A percentile compares a stretch with the other conserved stretches of the same genome.
These are phyloP conservation scores for Silurus glanis DNA, from an alignment of 2,113 vertebrate genomes.

Conservation along the genomic window DNA sequence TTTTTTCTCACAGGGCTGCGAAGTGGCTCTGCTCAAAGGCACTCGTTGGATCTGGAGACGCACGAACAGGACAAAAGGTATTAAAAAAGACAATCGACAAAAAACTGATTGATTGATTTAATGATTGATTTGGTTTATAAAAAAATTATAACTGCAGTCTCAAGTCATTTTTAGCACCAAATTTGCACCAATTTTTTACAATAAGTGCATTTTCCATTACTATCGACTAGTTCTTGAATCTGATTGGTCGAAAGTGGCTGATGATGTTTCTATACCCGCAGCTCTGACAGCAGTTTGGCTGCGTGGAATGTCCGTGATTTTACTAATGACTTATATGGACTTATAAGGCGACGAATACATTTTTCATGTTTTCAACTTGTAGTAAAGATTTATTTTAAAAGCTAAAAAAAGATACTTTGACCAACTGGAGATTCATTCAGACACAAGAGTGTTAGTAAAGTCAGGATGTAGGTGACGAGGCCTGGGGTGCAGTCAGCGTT, in stretches of 20 bases:
- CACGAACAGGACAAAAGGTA: constrained; percentile 50
- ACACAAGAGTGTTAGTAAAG: too few relatives aligned
- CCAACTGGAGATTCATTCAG: too few relatives aligned
- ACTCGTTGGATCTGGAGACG: constrained; percentile 67
- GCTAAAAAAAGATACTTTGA: too few relatives aligned
- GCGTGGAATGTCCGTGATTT: background rate
- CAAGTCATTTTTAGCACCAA: too few relatives aligned
- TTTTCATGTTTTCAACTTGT: too few relatives aligned
- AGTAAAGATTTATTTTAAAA: too few relatives aligned
- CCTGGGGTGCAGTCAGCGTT: too few relatives aligned
- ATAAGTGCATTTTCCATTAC: background rate
- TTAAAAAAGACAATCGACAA: background rate
- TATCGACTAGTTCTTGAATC: background rate
- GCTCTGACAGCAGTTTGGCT: background rate
- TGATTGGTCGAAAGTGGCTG: background rate
- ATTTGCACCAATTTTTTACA: too few relatives aligned
- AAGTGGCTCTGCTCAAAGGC: constrained; percentile 28
- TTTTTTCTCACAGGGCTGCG: background rate
- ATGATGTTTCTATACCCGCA: background rate
- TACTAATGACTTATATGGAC: too few relatives aligned
- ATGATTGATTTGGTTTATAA: too few relatives aligned
- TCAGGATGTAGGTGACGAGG: too few relatives aligned
- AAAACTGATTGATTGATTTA: background rate
- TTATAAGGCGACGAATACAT: too few relatives aligned
- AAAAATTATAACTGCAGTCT: background rate